These are phyloP conservation scores for Poeciliopsis turneri DNA, from an alignment of 2,797 vertebrate genomes.

Conservation along the genomic window DNA sequence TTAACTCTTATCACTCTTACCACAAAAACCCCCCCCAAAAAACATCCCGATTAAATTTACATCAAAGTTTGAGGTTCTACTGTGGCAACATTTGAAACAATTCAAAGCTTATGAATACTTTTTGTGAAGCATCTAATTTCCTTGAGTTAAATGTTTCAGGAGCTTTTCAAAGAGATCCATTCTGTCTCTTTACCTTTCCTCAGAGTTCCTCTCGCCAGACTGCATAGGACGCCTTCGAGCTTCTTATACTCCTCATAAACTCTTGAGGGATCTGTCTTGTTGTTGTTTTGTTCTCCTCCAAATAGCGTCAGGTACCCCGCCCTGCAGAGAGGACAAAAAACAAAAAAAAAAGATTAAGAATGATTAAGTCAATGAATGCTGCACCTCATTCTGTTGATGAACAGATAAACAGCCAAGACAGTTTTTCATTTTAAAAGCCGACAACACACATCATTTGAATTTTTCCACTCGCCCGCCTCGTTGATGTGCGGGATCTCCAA, in stretches of 20 bases:
- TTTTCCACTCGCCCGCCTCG: conserved; percentile 20
- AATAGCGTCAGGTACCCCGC: conserved; percentile 87
- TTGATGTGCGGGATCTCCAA: background rate
- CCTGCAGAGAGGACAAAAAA: conserved; percentile 58
- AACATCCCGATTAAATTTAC: background rate
- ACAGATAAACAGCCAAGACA: conserved; percentile 28
- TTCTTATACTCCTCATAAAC: conserved; percentile 81
- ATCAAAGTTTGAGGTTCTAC: background rate
- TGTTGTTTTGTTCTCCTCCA: conserved; percentile 76
- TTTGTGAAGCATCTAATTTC: background rate
- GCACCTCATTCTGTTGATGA: conserved; percentile 2
- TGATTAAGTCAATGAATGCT: background rate
- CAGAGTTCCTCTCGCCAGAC: conserved; percentile 81
- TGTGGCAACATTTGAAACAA: background rate
- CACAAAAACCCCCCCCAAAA: background rate
- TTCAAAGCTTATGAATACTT: background rate
- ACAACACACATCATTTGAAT: background rate
- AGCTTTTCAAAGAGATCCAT: too few relatives aligned
- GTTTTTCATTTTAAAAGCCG: background rate
- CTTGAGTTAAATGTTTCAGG: background rate
- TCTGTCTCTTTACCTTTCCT: conserved; percentile 73
- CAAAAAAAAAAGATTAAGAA: background rate
- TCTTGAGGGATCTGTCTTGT: conserved; percentile 68
- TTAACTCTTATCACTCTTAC: too few relatives aligned
- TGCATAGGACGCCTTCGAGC: conserved; percentile 84